A percentile compares a stretch with the other conserved stretches of the same genome.
Conservation (phyloP, 2,113 vertebrate species). For the Channa argus region DNA sequence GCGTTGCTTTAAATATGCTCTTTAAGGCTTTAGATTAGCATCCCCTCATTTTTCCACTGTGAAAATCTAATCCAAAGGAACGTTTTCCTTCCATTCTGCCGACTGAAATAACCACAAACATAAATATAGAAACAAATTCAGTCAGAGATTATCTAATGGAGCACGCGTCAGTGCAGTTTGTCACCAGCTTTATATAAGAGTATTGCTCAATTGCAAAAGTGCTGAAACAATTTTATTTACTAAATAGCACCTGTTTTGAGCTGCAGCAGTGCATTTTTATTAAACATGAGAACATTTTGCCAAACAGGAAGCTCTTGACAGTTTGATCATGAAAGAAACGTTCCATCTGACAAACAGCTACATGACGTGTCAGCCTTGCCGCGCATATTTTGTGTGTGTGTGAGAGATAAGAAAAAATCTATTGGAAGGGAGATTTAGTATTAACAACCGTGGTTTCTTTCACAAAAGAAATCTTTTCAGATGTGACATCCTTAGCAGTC, state of each 20-base stretch:
- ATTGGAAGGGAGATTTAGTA: conserved; percentile 60
- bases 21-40: conserved; percentile 77
- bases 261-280: conserved; percentile 32
- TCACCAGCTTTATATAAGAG: conserved; percentile 70
- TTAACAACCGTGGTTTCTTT: conserved; percentile 63
- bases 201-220: conserved; percentile 58
- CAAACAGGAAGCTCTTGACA: conserved; percentile 54
- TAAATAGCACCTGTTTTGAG: conserved; percentile 39
- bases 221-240: conserved; percentile 54
- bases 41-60: conserved; percentile 66
- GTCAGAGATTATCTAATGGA: conserved; percentile 80
- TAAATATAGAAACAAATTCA: conserved; percentile 79
- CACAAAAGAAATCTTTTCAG: conserved; percentile 57
- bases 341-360: conserved; percentile 58
- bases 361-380: conserved; percentile 60
- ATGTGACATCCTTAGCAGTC: conserved; percentile 46
- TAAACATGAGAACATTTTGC: conserved; percentile 47
- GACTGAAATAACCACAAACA: conserved; percentile 70
- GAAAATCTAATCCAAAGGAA: conserved; percentile 72
- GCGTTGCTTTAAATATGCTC: conserved; percentile 73
- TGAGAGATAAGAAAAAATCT: conserved; percentile 64
- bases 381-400: conserved; percentile 63
- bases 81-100: conserved; percentile 64
- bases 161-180: conserved; percentile 72
- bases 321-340: conserved; percentile 49